Evolutionary conservation across 2,113 vertebrate species (phyloP).

Genomic region (Emydocephalus ijimae): DNA sequence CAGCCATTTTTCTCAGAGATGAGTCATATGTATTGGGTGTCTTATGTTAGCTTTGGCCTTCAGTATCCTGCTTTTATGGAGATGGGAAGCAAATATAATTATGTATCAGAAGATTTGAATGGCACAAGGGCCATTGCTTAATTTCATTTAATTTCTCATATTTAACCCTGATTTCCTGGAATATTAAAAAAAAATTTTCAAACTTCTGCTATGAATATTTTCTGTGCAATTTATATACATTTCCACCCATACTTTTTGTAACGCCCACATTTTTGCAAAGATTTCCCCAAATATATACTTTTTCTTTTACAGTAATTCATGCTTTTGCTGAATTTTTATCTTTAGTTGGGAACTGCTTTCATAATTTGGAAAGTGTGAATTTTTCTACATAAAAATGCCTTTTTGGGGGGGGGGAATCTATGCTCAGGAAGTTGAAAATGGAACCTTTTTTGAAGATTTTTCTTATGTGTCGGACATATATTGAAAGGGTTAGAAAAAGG

Average conservation of each 20-base stretch:
- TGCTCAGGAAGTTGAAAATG: background rate
- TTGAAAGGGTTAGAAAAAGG: background rate
- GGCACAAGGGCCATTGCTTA: background rate
- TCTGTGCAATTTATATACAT: background rate
- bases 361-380: background rate
- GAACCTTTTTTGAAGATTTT: background rate
- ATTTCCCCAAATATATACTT: background rate
- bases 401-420: background rate
- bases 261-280: background rate
- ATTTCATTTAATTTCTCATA: background rate
- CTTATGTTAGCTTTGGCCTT: background rate
- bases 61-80: background rate
- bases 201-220: background rate
- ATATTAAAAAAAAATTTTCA: background rate
- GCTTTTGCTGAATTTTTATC: background rate
- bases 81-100: background rate
- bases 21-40: background rate
- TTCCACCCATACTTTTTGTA: background rate
- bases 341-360: background rate
- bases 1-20: background rate
- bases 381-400: background rate
- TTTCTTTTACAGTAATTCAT: background rate
- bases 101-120: background rate
- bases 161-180: background rate
- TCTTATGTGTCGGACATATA: background rate